A percentile compares a stretch with the other conserved stretches of the same genome.
Conservation (phyloP, 1,140 invertebrate species). For the Pteromalus puparum region DNA sequence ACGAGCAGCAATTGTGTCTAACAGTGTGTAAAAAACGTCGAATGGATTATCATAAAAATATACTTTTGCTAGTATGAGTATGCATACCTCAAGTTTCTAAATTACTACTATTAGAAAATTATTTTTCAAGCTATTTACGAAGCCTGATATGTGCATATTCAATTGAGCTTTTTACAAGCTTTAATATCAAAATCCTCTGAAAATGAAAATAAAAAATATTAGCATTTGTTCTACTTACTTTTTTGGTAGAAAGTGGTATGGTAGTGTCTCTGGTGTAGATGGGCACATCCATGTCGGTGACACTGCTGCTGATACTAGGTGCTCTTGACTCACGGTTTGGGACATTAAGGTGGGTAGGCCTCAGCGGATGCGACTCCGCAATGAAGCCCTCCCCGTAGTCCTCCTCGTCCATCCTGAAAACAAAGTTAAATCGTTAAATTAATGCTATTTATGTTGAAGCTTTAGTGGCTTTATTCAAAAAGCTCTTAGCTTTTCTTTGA, state of each 20-base stretch:
- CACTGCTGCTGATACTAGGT: slow-evolving; percentile 76
- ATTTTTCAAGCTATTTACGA: too few species aligned
- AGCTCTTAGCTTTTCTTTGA: background rate
- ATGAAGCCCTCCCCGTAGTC: slow-evolving; percentile 77
- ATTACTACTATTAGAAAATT: too few species aligned
- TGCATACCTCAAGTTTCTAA: too few species aligned
- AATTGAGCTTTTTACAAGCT: too few species aligned
- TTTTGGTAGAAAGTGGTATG: slow-evolving; percentile 65
- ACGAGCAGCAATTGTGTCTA: too few species aligned
- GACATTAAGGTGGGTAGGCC: slow-evolving; percentile 74
- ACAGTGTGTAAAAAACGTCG: too few species aligned
- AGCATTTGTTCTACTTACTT: slow-evolving; percentile 60
- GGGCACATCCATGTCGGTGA: slow-evolving; percentile 78
- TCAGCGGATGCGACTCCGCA: slow-evolving; percentile 77
- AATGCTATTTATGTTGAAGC: background rate
- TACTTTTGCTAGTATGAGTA: too few species aligned
- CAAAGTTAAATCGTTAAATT: background rate
- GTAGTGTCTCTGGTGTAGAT: slow-evolving; percentile 76
- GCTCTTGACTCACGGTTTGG: slow-evolving; percentile 71
- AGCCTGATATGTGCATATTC: too few species aligned
- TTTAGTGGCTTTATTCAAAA: too few species aligned
- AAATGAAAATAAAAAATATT: slow-evolving; percentile 25
- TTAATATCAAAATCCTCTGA: background rate
- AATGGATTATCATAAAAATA: too few species aligned
- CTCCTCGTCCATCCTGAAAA: slow-evolving; percentile 75